A percentile compares a stretch with the other conserved stretches of the same genome.
These are phyloP conservation scores for Dermolepida albohirtum DNA, from an alignment of 2,888 invertebrate species.

Conservation along the genomic window DNA sequence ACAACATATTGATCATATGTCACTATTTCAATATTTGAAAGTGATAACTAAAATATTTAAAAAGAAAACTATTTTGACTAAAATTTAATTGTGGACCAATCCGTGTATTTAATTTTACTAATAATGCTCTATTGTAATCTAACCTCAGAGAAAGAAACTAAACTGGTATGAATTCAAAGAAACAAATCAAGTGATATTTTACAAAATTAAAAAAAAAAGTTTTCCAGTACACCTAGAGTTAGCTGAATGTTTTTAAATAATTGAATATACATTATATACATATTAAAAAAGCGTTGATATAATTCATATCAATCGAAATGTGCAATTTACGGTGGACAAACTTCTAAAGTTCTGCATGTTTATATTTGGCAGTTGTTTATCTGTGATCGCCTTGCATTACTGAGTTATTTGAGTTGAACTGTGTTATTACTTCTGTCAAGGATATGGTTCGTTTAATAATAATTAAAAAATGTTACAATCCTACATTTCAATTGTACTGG, in stretches of 20 bases:
- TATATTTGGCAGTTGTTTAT: conserved; percentile 66
- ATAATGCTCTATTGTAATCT: conserved; percentile 21
- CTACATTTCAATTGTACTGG: conserved; percentile 62
- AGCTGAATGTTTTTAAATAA: conserved; percentile 67
- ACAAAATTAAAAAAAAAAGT: conserved; percentile 41
- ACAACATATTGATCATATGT: too few relatives aligned
- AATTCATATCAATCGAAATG: conserved; percentile 66
- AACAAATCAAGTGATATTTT: conserved; percentile 39
- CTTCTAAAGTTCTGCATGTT: conserved; percentile 64
- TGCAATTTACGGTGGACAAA: conserved; percentile 63
- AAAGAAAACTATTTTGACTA: too few relatives aligned
- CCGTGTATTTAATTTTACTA: not conserved
- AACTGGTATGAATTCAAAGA: conserved; percentile 10
- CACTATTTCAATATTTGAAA: too few relatives aligned
- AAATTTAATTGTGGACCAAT: too few relatives aligned
- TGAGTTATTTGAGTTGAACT: conserved; percentile 53
- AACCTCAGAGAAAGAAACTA: conserved; percentile 10
- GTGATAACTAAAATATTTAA: too few relatives aligned
- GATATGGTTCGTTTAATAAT: conserved; percentile 53
- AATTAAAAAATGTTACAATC: conserved; percentile 54
- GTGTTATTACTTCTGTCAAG: conserved; percentile 54
- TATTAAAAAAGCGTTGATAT: conserved; percentile 65
- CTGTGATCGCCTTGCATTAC: conserved; percentile 65
- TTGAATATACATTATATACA: conserved; percentile 66
- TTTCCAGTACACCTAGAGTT: conserved; percentile 62